Evolutionary conservation across 2,888 invertebrate species (phyloP), one percentile per base, ranked within the genome.

Genomic region (Rhodophaea formosa): DNA sequence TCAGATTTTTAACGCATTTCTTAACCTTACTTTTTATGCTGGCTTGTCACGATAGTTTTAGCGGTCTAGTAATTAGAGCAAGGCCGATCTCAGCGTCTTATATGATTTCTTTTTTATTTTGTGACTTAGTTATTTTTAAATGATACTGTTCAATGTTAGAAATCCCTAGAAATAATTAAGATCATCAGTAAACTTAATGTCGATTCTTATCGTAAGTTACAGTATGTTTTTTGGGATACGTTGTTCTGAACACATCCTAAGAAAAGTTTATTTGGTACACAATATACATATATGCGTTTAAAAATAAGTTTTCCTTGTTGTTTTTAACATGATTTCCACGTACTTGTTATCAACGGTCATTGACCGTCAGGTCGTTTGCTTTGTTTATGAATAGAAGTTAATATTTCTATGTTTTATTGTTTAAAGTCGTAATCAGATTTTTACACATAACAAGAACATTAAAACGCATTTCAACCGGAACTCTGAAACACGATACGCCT

Each of bases 11-110:
- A 39, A 35, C 51, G 51, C 35, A 35, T 51, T 51, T 51, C 51
- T 51, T 51, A 35, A 51, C 51, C 51, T 51, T 39, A 39, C 35
- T 51, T 51, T 35, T 51, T 35, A 51, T 17, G 51, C 17, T 12
- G 17, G 7, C 51, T 17, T 51, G 51, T 51, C 51, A 51, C 51
- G 51, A 35, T 32, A 51, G 17, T 51, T 35, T 51, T 35, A 16
- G 51, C 51, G 35, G 51, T 51, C 17, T 35, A 17, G 51, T 35
- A 35, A 51, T 35, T 51, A 51, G 51, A 35, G 16, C 51, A 35
- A 51, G 51, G 51, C 35, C 35, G 32, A 51, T 8, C 8, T 1
- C 8, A n/a, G n/a, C n/a, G n/a, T n/a, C n/a, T 23, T 23, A 23
- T 5, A n/a, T 23, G 23, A 3, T 23, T 23, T 23, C 5, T 23